A percentile compares a stretch with the other conserved stretches of the same genome.
Evolutionary conservation across 1,140 invertebrate species (phyloP).

Genomic region (Anagrus nilaparvatae): DNA sequence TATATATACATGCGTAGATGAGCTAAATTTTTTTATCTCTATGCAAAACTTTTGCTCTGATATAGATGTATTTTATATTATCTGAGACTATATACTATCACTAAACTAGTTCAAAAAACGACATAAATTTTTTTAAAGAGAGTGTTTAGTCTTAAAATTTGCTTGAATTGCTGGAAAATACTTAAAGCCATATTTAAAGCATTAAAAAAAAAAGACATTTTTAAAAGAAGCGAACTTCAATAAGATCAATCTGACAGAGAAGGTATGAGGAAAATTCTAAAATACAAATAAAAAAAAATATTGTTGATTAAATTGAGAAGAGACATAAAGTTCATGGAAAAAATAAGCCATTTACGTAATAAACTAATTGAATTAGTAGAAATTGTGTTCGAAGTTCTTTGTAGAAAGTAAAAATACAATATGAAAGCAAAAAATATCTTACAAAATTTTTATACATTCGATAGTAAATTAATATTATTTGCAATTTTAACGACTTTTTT

Average conservation of each 20-base stretch:
- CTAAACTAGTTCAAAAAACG: slow-evolving; percentile 5
- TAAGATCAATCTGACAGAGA: slow-evolving; percentile 7
- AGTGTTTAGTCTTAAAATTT: slow-evolving; percentile 3
- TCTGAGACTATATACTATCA: slow-evolving; percentile 10
- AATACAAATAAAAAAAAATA: slow-evolving; percentile 9
- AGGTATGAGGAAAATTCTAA: slow-evolving; percentile 13
- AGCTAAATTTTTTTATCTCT: too few species aligned
- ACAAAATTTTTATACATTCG: too few species aligned
- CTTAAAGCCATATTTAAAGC: background rate
- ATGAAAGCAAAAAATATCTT: too few species aligned
- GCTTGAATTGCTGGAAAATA: slow-evolving; percentile 5
- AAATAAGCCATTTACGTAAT: too few species aligned
- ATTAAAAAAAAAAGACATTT: too few species aligned
- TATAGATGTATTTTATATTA: slow-evolving; percentile 8
- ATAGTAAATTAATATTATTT: too few species aligned
- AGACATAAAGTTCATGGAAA: slow-evolving; percentile 18
- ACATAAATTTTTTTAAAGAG: slow-evolving; percentile 2
- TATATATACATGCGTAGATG: too few species aligned
- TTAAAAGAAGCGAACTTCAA: background rate
- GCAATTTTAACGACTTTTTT: too few species aligned
- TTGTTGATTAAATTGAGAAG: slow-evolving; percentile 11
- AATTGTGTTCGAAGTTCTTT: too few species aligned
- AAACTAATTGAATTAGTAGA: too few species aligned
- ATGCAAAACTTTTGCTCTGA: slow-evolving; percentile 6
- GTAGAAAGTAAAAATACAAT: too few species aligned